Conservation (phyloP, 2,888 invertebrate genomes). For the Colletes collaris region DNA sequence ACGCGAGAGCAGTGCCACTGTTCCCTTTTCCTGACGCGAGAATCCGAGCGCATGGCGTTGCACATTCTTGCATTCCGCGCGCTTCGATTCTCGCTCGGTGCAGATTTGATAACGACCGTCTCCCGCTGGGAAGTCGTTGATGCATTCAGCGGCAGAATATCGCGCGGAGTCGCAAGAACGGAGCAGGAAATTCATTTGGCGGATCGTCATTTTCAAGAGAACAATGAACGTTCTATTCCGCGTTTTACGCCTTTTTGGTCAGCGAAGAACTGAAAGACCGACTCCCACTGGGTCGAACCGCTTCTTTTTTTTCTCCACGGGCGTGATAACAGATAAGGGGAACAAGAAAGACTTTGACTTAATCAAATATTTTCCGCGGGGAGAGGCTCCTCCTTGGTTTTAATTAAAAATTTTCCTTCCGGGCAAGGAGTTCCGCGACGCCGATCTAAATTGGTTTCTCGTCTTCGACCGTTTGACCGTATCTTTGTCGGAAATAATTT, state of each 20-base stretch:
- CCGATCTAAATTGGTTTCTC: too few species aligned
- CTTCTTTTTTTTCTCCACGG: too few species aligned
- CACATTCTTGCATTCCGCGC: slow-evolving; percentile 16
- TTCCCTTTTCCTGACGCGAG: not conserved
- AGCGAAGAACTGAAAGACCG: slow-evolving; percentile 4
- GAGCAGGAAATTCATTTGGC: not conserved
- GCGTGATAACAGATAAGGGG: too few species aligned
- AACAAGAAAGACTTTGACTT: too few species aligned
- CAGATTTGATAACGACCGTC: slow-evolving; percentile 6
- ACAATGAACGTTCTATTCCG: slow-evolving; percentile 16
- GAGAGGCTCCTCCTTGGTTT: not conserved
- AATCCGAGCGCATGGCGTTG: not conserved
- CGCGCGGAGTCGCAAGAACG: not conserved
- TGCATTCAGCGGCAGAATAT: not conserved
- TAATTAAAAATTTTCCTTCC: not conserved
- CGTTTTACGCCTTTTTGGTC: slow-evolving; percentile 18
- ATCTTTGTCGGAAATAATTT: too few species aligned
- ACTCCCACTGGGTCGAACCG: not conserved
- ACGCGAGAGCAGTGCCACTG: not conserved
- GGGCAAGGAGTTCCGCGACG: not conserved
- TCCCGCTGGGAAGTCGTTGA: not conserved
- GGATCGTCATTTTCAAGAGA: slow-evolving; percentile 5
- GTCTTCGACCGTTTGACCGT: too few species aligned
- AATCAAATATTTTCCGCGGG: not conserved
- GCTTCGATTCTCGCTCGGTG: slow-evolving; percentile 4